phyloP scores from a whole-genome alignment of 2,113 vertebrate genomes.

The Eubucco bourcierii region DNA sequence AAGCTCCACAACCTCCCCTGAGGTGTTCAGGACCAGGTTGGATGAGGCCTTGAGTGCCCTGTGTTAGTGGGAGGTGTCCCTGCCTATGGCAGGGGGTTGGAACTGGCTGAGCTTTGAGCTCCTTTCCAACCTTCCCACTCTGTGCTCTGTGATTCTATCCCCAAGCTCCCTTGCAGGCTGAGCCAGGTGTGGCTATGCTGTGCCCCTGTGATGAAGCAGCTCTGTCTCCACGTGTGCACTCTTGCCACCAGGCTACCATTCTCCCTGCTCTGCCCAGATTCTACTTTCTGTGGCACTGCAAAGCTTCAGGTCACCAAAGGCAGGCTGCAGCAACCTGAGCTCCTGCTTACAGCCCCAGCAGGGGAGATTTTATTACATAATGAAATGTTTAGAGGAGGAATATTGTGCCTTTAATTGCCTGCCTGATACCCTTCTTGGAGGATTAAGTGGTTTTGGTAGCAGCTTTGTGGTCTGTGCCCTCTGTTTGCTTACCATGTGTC shows the following conservation, averaged over 20 bases:
- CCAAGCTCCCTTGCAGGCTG: no score
- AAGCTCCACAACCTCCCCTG: no score
- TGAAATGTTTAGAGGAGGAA: background rate
- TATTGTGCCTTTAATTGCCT: background rate
- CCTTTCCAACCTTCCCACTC: no score
- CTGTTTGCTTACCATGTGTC: background rate
- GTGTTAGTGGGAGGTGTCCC: no score
- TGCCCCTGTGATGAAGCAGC: no score
- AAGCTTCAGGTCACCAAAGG: background rate
- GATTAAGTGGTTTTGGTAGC: background rate
- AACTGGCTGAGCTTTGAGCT: no score
- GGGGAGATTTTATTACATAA: background rate
- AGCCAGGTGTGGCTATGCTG: no score
- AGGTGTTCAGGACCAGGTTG: no score
- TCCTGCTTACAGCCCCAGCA: background rate
- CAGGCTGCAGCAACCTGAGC: background rate
- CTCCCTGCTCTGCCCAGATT: background rate
- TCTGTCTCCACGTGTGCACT: background rate
- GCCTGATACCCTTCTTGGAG: background rate
- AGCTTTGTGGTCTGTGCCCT: background rate
- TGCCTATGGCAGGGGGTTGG: no score
- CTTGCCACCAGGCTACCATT: background rate
- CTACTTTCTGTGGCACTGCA: background rate
- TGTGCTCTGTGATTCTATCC: no score
- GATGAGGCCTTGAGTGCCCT: no score